phyloP scores from a whole-genome alignment of 1,140 invertebrate species.

The Macrostomum lignano region DNA sequence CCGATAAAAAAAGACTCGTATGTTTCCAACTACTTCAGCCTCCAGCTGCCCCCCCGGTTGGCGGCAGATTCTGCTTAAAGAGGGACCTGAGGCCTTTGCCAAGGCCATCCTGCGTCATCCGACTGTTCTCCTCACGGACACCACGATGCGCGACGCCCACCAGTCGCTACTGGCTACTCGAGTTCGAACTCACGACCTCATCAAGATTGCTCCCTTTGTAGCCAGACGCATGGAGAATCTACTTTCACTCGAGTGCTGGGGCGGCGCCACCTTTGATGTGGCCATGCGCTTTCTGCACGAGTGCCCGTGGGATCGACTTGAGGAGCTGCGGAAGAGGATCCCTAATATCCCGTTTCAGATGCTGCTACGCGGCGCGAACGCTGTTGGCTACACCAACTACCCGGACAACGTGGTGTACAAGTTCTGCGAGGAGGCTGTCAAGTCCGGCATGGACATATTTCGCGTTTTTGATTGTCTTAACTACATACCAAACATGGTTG shows the following conservation, averaged over 20 bases:
- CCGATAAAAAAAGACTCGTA: too few species aligned
- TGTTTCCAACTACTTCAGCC: too few species aligned
- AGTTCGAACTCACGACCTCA: slow-evolving; percentile 62
- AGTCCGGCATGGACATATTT: slow-evolving; percentile 94
- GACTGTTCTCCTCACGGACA: slow-evolving; percentile 65
- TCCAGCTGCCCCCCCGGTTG: slow-evolving; percentile 50
- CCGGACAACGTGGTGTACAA: slow-evolving; percentile 80
- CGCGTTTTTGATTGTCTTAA: slow-evolving; percentile 92
- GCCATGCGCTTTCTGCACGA: slow-evolving; percentile 81
- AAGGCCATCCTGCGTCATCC: slow-evolving; percentile 53
- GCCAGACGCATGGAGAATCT: slow-evolving; percentile 54
- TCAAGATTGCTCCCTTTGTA: slow-evolving; percentile 61
- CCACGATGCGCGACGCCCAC: slow-evolving; percentile 82
- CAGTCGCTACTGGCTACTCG: slow-evolving; percentile 81
- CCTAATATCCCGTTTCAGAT: slow-evolving; percentile 99
- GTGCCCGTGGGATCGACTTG: slow-evolving; percentile 85
- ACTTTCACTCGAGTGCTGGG: slow-evolving; percentile 88
- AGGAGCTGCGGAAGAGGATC: slow-evolving; percentile 58
- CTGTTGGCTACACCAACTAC: slow-evolving; percentile 93
- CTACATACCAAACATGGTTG: slow-evolving; percentile 76
- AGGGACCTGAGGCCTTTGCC: slow-evolving; percentile 77
- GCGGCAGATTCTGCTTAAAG: slow-evolving; percentile 46
- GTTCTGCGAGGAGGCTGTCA: slow-evolving; percentile 59
- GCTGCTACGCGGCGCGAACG: slow-evolving; percentile 83
- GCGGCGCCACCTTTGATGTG: slow-evolving; percentile 91